phyloP scores from a whole-genome alignment of 2,888 invertebrate species.

The Rotaria socialis region DNA sequence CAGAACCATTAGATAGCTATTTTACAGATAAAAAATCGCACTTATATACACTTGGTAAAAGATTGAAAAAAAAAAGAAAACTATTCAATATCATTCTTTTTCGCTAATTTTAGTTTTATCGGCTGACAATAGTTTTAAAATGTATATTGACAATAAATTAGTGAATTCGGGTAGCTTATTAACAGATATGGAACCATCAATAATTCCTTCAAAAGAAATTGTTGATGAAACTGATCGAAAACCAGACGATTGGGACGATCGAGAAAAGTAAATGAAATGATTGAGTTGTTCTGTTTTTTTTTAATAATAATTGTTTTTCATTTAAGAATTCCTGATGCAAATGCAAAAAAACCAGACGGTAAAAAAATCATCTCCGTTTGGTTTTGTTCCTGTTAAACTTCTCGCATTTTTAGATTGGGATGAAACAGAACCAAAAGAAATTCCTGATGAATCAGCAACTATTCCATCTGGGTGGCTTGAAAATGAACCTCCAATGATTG shows the following conservation, averaged over 20 bases:
- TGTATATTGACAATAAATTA: slow-evolving; percentile 74
- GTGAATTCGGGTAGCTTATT: slow-evolving; percentile 80
- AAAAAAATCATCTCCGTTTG: neutral
- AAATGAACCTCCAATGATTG: slow-evolving; percentile 75
- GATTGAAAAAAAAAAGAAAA: neutral
- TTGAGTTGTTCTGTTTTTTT: neutral
- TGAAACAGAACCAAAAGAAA: slow-evolving; percentile 82
- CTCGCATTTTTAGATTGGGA: slow-evolving; percentile 64
- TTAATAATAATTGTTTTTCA: slow-evolving; percentile 48
- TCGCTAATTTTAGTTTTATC: slow-evolving; percentile 63
- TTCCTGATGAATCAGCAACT: slow-evolving; percentile 75
- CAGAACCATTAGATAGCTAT: slow-evolving; percentile 64
- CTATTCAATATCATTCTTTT: slow-evolving; percentile 16
- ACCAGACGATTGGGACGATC: slow-evolving; percentile 93
- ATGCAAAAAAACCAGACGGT: slow-evolving; percentile 77
- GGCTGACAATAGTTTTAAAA: slow-evolving; percentile 74
- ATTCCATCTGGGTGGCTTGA: slow-evolving; percentile 89
- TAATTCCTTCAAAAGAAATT: slow-evolving; percentile 88
- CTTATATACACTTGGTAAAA: slow-evolving; percentile 69
- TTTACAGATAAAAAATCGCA: slow-evolving; percentile 85
- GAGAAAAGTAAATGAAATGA: slow-evolving; percentile 66
- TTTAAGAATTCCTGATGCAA: slow-evolving; percentile 73
- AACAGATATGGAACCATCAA: slow-evolving; percentile 83
- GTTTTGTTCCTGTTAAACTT: slow-evolving; percentile 29
- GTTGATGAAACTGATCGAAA: slow-evolving; percentile 77